Evolutionary conservation across 2,888 invertebrate genomes (phyloP).

Genomic region (Hyles lineata): DNA sequence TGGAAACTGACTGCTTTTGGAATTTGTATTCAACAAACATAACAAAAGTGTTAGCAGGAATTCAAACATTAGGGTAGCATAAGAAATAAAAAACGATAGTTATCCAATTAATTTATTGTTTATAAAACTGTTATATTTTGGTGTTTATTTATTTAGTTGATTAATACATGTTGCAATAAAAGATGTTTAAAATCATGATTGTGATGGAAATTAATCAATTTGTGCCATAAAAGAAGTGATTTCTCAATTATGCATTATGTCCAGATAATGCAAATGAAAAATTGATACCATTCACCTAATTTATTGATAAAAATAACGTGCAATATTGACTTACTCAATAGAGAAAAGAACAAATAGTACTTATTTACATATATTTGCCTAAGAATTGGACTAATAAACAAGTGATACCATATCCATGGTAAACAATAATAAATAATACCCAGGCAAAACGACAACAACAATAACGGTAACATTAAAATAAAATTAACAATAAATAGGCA

Average conservation of each 20-base stretch:
- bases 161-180: slow-evolving; percentile 48
- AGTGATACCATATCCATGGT: slow-evolving; percentile 66
- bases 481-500: slow-evolving; percentile 63
- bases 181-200: slow-evolving; percentile 69
- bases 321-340: slow-evolving; percentile 57
- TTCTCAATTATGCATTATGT: slow-evolving; percentile 78
- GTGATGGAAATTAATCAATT: slow-evolving; percentile 68
- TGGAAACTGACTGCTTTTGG: too few species aligned
- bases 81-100: slow-evolving; percentile 35
- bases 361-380: slow-evolving; percentile 74
- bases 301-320: slow-evolving; percentile 66
- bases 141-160: slow-evolving; percentile 61
- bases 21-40: too few species aligned
- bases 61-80: slow-evolving; percentile 27
- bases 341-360: slow-evolving; percentile 62
- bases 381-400: slow-evolving; percentile 60
- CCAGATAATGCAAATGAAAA: slow-evolving; percentile 79
- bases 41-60: too few species aligned
- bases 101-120: slow-evolving; percentile 54
- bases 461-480: slow-evolving; percentile 79
- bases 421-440: slow-evolving; percentile 78
- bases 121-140: slow-evolving; percentile 64
- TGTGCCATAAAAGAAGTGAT: slow-evolving; percentile 58
- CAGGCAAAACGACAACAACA: slow-evolving; percentile 76
- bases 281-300: slow-evolving; percentile 66